Conservation (phyloP, 2,113 vertebrate genomes). For the Reinhardtius hippoglossoides region DNA sequence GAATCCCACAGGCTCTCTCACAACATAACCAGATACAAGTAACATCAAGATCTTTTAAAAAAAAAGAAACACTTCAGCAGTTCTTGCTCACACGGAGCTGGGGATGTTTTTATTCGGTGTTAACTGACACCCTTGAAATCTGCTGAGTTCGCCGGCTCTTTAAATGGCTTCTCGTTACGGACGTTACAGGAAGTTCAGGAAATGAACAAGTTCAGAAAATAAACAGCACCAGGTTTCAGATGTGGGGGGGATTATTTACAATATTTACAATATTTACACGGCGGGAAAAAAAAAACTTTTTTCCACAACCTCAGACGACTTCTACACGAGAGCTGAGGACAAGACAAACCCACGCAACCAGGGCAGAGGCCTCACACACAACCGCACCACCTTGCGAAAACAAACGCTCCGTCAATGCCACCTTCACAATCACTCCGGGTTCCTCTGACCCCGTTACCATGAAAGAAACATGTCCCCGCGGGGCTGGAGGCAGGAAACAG, state of each 20-base stretch:
- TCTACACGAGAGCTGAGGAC: conserved; percentile 39
- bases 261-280: conserved; percentile 44
- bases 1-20: conserved; percentile 1
- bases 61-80: conserved; percentile 6
- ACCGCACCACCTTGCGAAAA: conserved; percentile 36
- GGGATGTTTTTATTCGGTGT: conserved; percentile 25
- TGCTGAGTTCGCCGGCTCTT: conserved; percentile 2
- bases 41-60: background rate
- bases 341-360: conserved; percentile 46
- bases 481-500: conserved; percentile 58
- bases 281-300: conserved; percentile 10
- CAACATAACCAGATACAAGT: background rate
- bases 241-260: too few species aligned
- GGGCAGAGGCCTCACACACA: conserved; percentile 26
- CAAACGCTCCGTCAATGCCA: conserved; percentile 63
- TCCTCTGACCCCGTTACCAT: background rate
- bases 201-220: conserved; percentile 60
- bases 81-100: conserved; percentile 11
- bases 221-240: conserved; percentile 63
- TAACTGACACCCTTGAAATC: conserved; percentile 34
- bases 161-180: background rate
- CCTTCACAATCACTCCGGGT: conserved; percentile 28
- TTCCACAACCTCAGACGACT: conserved; percentile 17
- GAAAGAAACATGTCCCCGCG: conserved; percentile 52
- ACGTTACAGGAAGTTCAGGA: conserved; percentile 44